Base-by-base conservation (phyloP, 2,113 vertebrate species). In the Chaetura pelagica region DNA sequence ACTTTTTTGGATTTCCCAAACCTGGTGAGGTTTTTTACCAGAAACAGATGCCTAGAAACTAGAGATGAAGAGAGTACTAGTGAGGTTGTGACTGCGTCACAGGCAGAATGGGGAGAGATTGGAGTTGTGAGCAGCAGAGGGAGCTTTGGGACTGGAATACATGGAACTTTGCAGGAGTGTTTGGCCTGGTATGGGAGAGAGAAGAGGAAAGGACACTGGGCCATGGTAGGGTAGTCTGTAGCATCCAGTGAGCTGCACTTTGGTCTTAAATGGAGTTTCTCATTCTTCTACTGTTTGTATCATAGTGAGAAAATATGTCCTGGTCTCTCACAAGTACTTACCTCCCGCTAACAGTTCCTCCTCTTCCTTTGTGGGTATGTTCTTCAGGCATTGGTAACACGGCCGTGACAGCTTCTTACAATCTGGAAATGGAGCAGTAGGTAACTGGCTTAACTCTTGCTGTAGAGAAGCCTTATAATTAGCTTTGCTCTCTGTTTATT, bases 61-160 rank as follows among this genome's bases (percentile, higher is more conserved):
- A 21, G 52, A 40, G 80, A 24, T 55, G 30, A 63, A 15, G 34
- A 42, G 10, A 29, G 14, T 35, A 4, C 42, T 73, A 51, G 14
- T 55, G 32, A 51, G 34, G 4, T 18, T 46, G 14, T 32, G 7
- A 63, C 46, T 81, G 15, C 27, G 30, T 80, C 1, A 1, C 0
- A 2, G 52, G 30, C 1, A 4, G 61, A 84, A 88, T 29, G 59
- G 30, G 64, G 34, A 83, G 51, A 84, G 74, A 34, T 81, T 92
- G 64, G 44, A 88, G 40, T 22, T 63, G 20, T 0, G 35, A 89
- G 83, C 96, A 97, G 96, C 92, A 97, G 96, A 96, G 93, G 96
- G 96, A 96, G 96, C 94, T 90, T 96, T 86, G 93, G 79, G 75
- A 64, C 88, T 58, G 73, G 73, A 80, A 74, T 64, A 51, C 26